Conservation (phyloP, 2,888 invertebrate genomes). For the Allygus modestus region DNA sequence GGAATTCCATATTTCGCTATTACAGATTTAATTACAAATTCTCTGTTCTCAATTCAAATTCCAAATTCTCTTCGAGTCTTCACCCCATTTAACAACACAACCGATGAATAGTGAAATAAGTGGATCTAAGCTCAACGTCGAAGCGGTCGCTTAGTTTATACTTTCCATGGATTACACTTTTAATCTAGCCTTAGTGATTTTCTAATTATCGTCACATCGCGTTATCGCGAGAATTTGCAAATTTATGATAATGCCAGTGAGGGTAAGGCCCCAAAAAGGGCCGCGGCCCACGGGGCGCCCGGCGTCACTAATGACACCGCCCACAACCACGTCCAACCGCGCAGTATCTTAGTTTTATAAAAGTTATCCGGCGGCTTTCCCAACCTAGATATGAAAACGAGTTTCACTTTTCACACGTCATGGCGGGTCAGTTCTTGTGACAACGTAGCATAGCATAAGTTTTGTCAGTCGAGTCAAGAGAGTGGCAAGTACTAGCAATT, state of each 20-base stretch:
- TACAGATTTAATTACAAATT: too few relatives aligned
- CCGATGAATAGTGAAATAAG: too few relatives aligned
- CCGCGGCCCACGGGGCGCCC: not conserved
- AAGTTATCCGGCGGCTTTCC: conserved; percentile 6
- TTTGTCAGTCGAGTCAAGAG: too few relatives aligned
- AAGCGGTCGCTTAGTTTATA: not conserved
- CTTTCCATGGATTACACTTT: not conserved
- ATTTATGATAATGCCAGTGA: conserved; percentile 20
- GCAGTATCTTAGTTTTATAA: conserved; percentile 6
- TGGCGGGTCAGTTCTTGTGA: not conserved
- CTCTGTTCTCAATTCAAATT: too few relatives aligned
- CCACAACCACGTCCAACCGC: not conserved
- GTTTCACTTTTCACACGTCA: conserved; percentile 6
- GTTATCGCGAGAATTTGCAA: conserved; percentile 23
- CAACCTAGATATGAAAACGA: not conserved
- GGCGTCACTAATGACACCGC: conserved; percentile 5
- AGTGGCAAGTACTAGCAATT: too few relatives aligned
- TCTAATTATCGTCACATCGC: not conserved
- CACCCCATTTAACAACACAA: too few relatives aligned
- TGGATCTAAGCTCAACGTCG: too few relatives aligned
- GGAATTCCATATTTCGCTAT: too few relatives aligned
- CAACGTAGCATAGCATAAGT: too few relatives aligned
- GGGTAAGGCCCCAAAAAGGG: conserved; percentile 7
- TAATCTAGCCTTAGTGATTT: not conserved
- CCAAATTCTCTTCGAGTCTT: too few relatives aligned